Base-by-base conservation (phyloP, 2,113 vertebrate genomes). In the Elaphurus davidianus region DNA sequence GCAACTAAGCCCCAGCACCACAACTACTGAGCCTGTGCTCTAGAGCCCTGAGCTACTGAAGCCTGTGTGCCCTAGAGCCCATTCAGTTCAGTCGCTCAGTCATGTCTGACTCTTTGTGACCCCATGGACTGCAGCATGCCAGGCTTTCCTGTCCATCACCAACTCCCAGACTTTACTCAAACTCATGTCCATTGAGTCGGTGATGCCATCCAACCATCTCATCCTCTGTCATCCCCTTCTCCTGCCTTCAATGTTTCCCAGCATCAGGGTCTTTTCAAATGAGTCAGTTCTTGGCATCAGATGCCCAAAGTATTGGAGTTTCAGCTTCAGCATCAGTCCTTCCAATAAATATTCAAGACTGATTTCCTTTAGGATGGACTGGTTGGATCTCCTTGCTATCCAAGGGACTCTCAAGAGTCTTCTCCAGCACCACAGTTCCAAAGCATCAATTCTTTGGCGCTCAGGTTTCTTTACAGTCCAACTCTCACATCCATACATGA, bases 401-500 rank as follows among this genome's bases (percentile, higher is more conserved):
- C 33, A 67, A 36, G 64, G 64, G 64, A 67, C 64, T n/a, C 16
- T 67, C 33, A 36, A 67, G 64, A 36, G 8, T 2, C 64, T 67
- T 67, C 17, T 36, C 33, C 33, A 19, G 5, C 17, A 67, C 64
- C 17, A 67, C 33, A 67, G 33, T 67, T 67, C 64, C 9, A 67
- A 67, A 67, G 64, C 17, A 67, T 36, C n/a, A 21, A 5, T 67
- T 67, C 33, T 67, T 67, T 0, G 1, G 64, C 2, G 0, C 64
- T 67, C 33, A 67, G 33, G 8, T 67, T 67, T 21, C 64, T 36
- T 67, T 36, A 36, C 11, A 21, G 64, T 67, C 64, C 33, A 36
- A 19, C n/a, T 67, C 64, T 67, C n/a, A 67, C 64, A 67, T 67
- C 64, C 64, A 21, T 36, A 71, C 17, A 36, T 36, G n/a, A 71